phyloP scores from a whole-genome alignment of 2,888 invertebrate genomes.

The Suillia variegata region DNA sequence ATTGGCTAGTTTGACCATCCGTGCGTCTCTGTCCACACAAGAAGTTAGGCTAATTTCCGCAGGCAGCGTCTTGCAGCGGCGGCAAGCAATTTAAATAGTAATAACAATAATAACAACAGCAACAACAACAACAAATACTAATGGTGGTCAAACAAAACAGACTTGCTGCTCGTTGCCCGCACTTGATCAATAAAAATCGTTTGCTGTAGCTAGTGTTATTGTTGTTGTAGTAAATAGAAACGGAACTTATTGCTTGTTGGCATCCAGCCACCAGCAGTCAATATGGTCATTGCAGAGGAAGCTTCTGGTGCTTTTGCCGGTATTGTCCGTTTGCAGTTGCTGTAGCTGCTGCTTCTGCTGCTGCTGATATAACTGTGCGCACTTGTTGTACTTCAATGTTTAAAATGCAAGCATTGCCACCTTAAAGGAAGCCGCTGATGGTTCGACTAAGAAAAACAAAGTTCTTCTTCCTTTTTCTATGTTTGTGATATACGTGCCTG shows the following conservation, averaged over 20 bases:
- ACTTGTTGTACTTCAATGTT: slow-evolving; percentile 5
- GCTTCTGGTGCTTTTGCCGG: not conserved
- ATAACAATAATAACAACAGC: slow-evolving; percentile 50
- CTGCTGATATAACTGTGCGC: slow-evolving; percentile 34
- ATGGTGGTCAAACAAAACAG: slow-evolving; percentile 48
- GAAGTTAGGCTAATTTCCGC: slow-evolving; percentile 52
- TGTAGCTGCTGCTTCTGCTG: slow-evolving; percentile 28
- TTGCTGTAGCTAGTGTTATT: slow-evolving; percentile 20
- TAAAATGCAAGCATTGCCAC: not conserved
- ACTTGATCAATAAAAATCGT: slow-evolving; percentile 43
- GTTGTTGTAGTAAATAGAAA: not conserved
- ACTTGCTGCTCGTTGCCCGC: slow-evolving; percentile 21
- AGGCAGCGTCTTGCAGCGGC: slow-evolving; percentile 15
- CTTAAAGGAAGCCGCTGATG: slow-evolving; percentile 1
- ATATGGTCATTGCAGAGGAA: not conserved
- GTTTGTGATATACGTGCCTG: too few species aligned
- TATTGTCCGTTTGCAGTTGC: not conserved
- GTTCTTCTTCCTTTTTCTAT: too few species aligned
- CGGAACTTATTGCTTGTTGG: slow-evolving; percentile 1
- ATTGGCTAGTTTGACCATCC: too few species aligned
- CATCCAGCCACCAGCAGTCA: not conserved
- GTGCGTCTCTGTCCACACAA: not conserved
- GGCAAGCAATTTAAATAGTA: slow-evolving; percentile 55
- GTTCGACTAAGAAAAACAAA: too few species aligned
- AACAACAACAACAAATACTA: slow-evolving; percentile 56